Evolutionary conservation across 1,140 invertebrate genomes (phyloP).

Genomic region (Zaprionus nigranus): DNA sequence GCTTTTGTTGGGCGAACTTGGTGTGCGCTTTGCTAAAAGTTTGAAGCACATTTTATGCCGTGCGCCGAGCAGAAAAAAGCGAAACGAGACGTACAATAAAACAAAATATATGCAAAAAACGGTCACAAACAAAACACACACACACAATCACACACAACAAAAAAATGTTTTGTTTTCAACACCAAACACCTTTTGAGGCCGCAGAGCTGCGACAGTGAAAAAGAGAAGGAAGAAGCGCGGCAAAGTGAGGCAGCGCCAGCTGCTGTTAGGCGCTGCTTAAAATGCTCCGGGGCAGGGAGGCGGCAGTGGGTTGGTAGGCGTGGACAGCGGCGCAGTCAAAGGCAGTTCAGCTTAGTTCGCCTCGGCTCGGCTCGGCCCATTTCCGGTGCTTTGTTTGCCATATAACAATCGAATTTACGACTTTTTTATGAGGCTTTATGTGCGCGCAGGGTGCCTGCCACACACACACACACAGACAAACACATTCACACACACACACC

Average conservation of each 20-base stretch:
- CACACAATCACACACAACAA: conserved; percentile 26
- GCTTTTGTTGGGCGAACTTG: conserved; percentile 44
- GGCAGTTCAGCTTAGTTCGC: conserved; percentile 8
- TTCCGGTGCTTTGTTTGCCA: conserved; percentile 76
- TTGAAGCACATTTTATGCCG: conserved; percentile 75
- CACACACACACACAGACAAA: conserved; percentile 29
- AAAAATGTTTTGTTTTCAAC: conserved; percentile 80
- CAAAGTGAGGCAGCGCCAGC: background rate
- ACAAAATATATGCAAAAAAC: conserved; percentile 48
- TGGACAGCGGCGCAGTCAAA: background rate
- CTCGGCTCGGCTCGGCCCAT: conserved; percentile 57
- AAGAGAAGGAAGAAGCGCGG: background rate
- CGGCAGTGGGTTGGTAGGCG: background rate
- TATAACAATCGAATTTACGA: conserved; percentile 81
- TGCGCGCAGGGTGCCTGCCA: conserved; percentile 28
- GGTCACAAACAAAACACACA: conserved; percentile 21
- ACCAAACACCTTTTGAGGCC: conserved; percentile 76
- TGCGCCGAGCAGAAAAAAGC: conserved; percentile 25
- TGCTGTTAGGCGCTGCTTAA: background rate
- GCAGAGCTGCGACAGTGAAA: conserved; percentile 14
- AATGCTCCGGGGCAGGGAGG: background rate
- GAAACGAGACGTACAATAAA: conserved; percentile 32
- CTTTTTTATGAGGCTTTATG: conserved; percentile 80
- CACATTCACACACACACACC: background rate
- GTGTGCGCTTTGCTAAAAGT: conserved; percentile 56